Evolutionary conservation across 2,888 invertebrate genomes (phyloP).

Genomic region (Meliscaeva auricollis): DNA sequence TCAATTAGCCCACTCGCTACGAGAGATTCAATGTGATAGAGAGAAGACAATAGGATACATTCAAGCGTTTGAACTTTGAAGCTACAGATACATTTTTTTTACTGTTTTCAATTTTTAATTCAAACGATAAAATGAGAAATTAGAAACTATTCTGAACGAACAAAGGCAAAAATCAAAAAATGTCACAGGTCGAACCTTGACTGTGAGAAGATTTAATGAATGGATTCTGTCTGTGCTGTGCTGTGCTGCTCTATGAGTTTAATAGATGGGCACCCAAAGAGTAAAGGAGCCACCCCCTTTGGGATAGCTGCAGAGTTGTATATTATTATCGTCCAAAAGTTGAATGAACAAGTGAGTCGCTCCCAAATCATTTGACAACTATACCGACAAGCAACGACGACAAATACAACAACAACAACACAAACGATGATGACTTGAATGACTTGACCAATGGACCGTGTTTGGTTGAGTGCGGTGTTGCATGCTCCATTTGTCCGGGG

Average conservation of each 20-base stretch:
- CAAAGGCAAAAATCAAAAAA: slow-evolving; percentile 18
- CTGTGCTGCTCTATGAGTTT: not conserved
- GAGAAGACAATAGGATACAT: not conserved
- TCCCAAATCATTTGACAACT: slow-evolving; percentile 43
- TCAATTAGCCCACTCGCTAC: slow-evolving; percentile 17
- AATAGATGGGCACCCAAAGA: not conserved
- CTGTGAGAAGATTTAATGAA: slow-evolving; percentile 38
- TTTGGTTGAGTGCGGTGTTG: slow-evolving; percentile 15
- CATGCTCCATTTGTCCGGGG: slow-evolving; percentile 43
- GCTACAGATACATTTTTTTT: not conserved
- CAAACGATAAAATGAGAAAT: slow-evolving; percentile 42
- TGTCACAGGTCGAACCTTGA: slow-evolving; percentile 49
- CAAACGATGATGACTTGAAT: not conserved
- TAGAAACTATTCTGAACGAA: slow-evolving; percentile 33
- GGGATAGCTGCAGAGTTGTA: slow-evolving; percentile 11
- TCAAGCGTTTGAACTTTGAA: slow-evolving; percentile 25
- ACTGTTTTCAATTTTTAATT: slow-evolving; percentile 32
- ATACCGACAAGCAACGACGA: not conserved
- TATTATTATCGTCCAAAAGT: slow-evolving; percentile 3
- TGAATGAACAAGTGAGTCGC: slow-evolving; percentile 33
- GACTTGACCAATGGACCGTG: slow-evolving; percentile 52
- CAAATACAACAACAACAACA: not conserved
- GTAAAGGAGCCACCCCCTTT: not conserved
- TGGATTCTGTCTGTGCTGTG: slow-evolving; percentile 1
- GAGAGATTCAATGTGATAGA: not conserved